phyloP scores from a whole-genome alignment of 1,140 invertebrate species.

The Drosophila equinoxialis region DNA sequence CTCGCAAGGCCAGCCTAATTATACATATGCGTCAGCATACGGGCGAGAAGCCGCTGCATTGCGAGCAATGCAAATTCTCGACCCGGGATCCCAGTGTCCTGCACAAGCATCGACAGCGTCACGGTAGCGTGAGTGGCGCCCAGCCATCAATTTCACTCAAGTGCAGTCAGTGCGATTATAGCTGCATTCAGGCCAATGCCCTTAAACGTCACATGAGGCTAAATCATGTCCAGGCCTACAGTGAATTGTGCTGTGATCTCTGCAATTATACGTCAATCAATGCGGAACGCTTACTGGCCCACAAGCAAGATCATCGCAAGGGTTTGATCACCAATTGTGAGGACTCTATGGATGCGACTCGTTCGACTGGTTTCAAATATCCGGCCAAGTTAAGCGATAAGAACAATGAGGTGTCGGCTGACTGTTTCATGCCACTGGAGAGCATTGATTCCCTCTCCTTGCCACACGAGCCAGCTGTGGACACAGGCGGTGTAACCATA shows the following conservation, averaged over 20 bases:
- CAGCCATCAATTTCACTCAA: conserved; percentile 38
- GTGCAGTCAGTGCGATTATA: conserved; percentile 58
- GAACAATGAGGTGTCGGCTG: conserved; percentile 67
- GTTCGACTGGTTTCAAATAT: conserved; percentile 44
- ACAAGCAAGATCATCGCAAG: conserved; percentile 69
- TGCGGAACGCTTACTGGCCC: conserved; percentile 43
- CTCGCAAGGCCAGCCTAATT: conserved; percentile 87
- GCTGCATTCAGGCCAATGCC: conserved; percentile 65
- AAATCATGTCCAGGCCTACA: conserved; percentile 65
- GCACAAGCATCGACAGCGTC: conserved; percentile 74
- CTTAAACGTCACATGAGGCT: conserved; percentile 64
- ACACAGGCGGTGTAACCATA: conserved; percentile 87
- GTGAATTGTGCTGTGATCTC: conserved; percentile 63
- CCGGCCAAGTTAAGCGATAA: conserved; percentile 54
- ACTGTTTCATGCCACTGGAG: conserved; percentile 84
- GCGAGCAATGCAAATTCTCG: conserved; percentile 74
- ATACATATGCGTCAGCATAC: conserved; percentile 91
- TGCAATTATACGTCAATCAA: conserved; percentile 70
- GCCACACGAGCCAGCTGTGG: conserved; percentile 84
- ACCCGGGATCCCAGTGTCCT: conserved; percentile 81
- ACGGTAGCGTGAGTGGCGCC: conserved; percentile 30
- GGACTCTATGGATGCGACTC: conserved; percentile 63
- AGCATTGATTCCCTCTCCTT: conserved; percentile 78
- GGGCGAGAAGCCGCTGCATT: conserved; percentile 83
- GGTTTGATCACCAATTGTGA: conserved; percentile 64